phyloP scores from a whole-genome alignment of 2,888 invertebrate species.

The Coronaproctus castanopsis region DNA sequence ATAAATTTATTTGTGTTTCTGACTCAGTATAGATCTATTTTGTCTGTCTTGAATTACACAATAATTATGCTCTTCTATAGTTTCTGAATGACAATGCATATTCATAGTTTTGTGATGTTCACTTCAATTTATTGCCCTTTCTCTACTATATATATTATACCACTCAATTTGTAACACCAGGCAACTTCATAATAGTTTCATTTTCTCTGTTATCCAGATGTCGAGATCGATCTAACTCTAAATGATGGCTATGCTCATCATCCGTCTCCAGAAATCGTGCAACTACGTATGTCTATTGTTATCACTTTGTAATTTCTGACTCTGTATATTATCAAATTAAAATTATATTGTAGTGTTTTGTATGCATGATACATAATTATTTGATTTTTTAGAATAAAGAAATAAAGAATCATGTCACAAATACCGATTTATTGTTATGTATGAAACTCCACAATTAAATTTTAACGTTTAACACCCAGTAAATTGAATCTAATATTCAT shows the following conservation, averaged over 20 bases:
- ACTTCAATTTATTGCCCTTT: neutral
- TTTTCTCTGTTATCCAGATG: neutral
- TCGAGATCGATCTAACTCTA: neutral
- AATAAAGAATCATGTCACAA: too few species aligned
- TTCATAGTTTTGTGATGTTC: neutral
- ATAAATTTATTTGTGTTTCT: neutral
- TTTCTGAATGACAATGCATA: neutral
- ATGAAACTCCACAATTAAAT: too few species aligned
- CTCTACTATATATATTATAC: neutral
- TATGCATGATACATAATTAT: too few species aligned
- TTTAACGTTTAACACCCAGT: too few species aligned
- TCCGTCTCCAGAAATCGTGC: neutral
- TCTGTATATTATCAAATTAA: too few species aligned
- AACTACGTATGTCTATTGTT: neutral
- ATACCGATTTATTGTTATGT: too few species aligned
- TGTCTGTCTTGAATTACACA: neutral
- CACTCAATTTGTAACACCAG: neutral
- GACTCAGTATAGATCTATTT: neutral
- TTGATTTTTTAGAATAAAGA: too few species aligned
- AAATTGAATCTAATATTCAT: too few species aligned
- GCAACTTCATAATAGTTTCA: neutral
- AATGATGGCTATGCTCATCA: neutral
- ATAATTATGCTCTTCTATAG: neutral
- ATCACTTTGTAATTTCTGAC: neutral
- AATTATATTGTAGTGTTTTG: too few species aligned